Base-by-base conservation (phyloP, 1,140 invertebrate species). In the Gonioctena quinquepunctata region DNA sequence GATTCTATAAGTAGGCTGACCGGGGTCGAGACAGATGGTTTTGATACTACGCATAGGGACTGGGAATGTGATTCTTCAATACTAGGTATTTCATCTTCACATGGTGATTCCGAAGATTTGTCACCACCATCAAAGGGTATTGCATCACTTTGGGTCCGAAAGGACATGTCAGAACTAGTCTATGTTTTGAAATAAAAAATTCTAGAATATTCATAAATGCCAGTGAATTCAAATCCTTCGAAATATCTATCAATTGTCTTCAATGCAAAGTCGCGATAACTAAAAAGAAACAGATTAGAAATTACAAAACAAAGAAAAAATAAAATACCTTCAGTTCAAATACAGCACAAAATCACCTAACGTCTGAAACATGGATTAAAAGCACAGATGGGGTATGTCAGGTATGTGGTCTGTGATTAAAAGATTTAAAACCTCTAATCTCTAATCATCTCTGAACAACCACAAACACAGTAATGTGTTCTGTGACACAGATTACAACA, bases 1-100 rank as follows among this genome's bases (percentile, higher is more conserved):
- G 88, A 89, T 77, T 90, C 88, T 22, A 90, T 86, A 2, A 90
- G 80, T 11, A 91, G 81, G 76, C 88, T 90, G 52, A 86, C 86
- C 2, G 87, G 85, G 28, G 86, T 86, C 25, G 86, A 71, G 8
- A 75, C 16, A 26, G 21, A 33, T 19, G 26, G 60, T 48, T 62
- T 23, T n/a, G 60, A 42, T 4, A 42, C 16, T 21, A 62, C 7
- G 21, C 21, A 62, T n/a, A 42, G n/a, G n/a, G 60, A 48, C 28
- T 22, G 60, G 27, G 60, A 54, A 11, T 21, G 60, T n/a, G 23
- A 27, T 16, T 33, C 28, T 7, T 42, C 28, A 27, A 21, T 21
- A 27, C 13, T 42, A 11, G 28, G 21, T 13, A 62, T 62, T 62
- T 42, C 26, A 42, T 19, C 26, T 8, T 28, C 28, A 2, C 5